These are phyloP conservation scores for Zosterops pallidus DNA, from an alignment of 2,113 vertebrate genomes.

Conservation along the genomic window DNA sequence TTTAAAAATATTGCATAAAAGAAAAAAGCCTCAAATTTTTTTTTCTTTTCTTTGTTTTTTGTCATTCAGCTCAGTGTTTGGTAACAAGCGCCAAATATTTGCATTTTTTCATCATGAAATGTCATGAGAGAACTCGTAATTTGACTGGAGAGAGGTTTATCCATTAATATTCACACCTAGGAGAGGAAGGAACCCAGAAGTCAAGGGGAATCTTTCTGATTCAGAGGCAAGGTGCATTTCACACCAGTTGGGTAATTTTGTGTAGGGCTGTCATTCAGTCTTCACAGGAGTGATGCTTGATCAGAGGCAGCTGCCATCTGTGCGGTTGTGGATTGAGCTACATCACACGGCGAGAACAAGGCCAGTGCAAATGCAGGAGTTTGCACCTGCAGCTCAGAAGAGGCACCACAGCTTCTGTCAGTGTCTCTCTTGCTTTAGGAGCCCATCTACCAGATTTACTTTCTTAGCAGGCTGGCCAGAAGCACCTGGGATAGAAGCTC, in stretches of 20 bases:
- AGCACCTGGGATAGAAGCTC: not conserved
- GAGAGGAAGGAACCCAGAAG: not conserved
- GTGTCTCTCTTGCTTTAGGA: not conserved
- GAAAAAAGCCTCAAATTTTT: not conserved
- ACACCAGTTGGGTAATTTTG: not conserved
- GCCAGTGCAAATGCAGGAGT: rapidly evolving
- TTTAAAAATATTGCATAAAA: not conserved
- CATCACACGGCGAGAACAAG: not conserved
- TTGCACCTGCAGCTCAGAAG: not conserved
- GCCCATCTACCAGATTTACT: not conserved
- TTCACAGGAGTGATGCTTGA: not conserved
- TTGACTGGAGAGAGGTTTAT: not conserved
- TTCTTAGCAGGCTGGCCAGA: not conserved
- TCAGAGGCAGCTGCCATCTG: not conserved
- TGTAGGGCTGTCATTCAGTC: not conserved
- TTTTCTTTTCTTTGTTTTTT: not conserved
- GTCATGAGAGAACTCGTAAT: not conserved
- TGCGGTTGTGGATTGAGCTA: not conserved
- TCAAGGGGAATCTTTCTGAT: not conserved
- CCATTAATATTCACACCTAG: not conserved
- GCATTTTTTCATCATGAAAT: not conserved
- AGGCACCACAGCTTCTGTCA: not conserved
- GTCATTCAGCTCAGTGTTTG: not conserved
- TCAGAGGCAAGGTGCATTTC: not conserved
- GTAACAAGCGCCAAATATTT: not conserved